Percentiles rank a stretch among this genome's conserved stretches.
Evolutionary conservation across 2,797 vertebrate species (phyloP).

Genomic region (Typhlichthys eigenmanni): DNA sequence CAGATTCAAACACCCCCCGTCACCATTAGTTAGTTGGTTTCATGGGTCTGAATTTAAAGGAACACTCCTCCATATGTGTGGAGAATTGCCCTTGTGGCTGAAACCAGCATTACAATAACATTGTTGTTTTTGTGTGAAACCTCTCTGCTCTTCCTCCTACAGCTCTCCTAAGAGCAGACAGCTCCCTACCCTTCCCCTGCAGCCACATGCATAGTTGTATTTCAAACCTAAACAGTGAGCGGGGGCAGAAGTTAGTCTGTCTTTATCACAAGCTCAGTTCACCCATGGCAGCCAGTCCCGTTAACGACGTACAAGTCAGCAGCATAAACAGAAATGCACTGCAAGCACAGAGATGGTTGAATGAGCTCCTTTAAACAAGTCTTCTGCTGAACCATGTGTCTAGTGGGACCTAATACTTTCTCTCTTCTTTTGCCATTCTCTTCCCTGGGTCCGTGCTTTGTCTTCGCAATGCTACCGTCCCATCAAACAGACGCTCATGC

Average conservation of each 20-base stretch:
- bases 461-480: conserved; percentile 12
- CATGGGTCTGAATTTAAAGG: too few species aligned
- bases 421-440: conserved; percentile 23
- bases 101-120: too few species aligned
- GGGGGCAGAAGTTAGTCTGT: too few species aligned
- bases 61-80: too few species aligned
- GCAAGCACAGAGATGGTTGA: conserved; percentile 29
- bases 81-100: too few species aligned
- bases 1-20: conserved; percentile 19
- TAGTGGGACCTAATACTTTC: conserved; percentile 29
- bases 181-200: too few species aligned
- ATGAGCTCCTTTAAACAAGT: conserved; percentile 29
- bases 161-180: background rate
- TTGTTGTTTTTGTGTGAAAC: too few species aligned
- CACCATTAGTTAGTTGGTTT: background rate
- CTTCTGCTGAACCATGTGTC: conserved; percentile 10
- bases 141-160: too few species aligned
- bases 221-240: too few species aligned
- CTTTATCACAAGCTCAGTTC: background rate
- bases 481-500: conserved; percentile 85
- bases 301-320: background rate
- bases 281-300: background rate
- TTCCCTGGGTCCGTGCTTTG: background rate
- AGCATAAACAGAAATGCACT: conserved; percentile 37
- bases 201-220: too few species aligned